Evolutionary conservation across 2,113 vertebrate genomes (phyloP).

Genomic region (Stigmatopora nigra): DNA sequence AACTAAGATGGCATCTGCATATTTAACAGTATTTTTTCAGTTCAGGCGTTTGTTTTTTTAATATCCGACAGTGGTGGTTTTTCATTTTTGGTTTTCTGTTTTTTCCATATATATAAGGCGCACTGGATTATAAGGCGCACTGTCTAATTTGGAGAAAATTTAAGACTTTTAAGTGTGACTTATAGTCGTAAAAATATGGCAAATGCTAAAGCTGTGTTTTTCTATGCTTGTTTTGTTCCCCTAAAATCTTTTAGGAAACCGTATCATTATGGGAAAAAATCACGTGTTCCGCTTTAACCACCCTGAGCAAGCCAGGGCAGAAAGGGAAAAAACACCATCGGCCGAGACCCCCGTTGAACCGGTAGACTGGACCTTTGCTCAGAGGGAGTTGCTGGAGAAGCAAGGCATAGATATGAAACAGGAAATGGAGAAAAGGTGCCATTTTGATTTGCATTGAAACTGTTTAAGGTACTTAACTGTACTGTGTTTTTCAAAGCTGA

Average conservation of each 20-base stretch:
- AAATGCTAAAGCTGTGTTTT: background rate
- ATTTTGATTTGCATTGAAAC: background rate
- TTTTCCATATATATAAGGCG: too few relatives aligned
- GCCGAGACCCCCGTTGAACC: slow-evolving; percentile 97
- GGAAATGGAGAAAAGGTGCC: slow-evolving; percentile 97
- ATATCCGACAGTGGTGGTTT: too few relatives aligned
- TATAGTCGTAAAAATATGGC: too few relatives aligned
- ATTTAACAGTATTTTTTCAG: too few relatives aligned
- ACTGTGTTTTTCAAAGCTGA: slow-evolving; percentile 17
- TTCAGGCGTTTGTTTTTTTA: too few relatives aligned
- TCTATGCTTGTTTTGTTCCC: background rate
- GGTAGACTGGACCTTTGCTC: slow-evolving; percentile 98
- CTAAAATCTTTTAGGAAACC: slow-evolving; percentile 77
- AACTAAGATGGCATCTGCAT: too few relatives aligned
- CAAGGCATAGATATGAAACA: slow-evolving; percentile 99
- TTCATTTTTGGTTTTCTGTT: too few relatives aligned
- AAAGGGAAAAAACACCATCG: slow-evolving; percentile 92
- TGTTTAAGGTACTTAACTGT: background rate
- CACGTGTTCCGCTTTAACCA: slow-evolving; percentile 98
- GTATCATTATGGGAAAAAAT: slow-evolving; percentile 99
- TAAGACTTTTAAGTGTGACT: too few relatives aligned
- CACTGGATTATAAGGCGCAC: too few relatives aligned
- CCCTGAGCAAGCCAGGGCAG: slow-evolving; percentile 93
- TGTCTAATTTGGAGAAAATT: too few relatives aligned
- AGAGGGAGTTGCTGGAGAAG: slow-evolving; percentile 94